Evolutionary conservation across 2,888 invertebrate genomes (phyloP).

Genomic region (Phortica magna): DNA sequence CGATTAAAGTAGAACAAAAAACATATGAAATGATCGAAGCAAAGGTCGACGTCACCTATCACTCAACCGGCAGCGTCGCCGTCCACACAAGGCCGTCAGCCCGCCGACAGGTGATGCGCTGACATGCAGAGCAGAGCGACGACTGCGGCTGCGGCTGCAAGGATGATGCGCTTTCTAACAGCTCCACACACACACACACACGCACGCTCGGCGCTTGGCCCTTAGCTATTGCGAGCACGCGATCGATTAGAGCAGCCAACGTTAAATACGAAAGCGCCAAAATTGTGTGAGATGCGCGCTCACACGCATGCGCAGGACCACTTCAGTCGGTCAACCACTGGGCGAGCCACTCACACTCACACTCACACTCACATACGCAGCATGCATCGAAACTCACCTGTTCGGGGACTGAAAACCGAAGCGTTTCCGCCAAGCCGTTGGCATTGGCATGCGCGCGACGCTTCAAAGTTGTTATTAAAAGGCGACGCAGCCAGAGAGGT

Average conservation of each 20-base stretch:
- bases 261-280: constrained; percentile 41
- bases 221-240: constrained; percentile 45
- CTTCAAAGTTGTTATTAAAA: constrained; percentile 67
- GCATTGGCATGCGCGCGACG: constrained; percentile 37
- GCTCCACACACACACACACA: constrained; percentile 15
- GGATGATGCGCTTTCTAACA: constrained; percentile 12
- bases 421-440: not conserved
- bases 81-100: not conserved
- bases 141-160: constrained; percentile 13
- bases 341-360: constrained; percentile 25
- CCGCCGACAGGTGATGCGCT: constrained; percentile 69
- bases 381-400: constrained; percentile 61
- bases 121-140: constrained; percentile 51
- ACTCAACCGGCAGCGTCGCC: no score
- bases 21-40: constrained; percentile 8
- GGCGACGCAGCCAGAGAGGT: constrained; percentile 39
- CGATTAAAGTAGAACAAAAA: constrained; percentile 42
- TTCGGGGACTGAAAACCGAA: constrained; percentile 43
- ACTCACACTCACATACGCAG: constrained; percentile 10
- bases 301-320: constrained; percentile 58
- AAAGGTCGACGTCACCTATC: constrained; percentile 55
- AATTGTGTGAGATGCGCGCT: constrained; percentile 57
- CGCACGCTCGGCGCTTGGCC: constrained; percentile 33
- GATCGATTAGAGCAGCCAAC: constrained; percentile 43
- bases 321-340: no score